These are phyloP conservation scores for Salminus brasiliensis DNA, from an alignment of 2,113 vertebrate species.

Conservation along the genomic window DNA sequence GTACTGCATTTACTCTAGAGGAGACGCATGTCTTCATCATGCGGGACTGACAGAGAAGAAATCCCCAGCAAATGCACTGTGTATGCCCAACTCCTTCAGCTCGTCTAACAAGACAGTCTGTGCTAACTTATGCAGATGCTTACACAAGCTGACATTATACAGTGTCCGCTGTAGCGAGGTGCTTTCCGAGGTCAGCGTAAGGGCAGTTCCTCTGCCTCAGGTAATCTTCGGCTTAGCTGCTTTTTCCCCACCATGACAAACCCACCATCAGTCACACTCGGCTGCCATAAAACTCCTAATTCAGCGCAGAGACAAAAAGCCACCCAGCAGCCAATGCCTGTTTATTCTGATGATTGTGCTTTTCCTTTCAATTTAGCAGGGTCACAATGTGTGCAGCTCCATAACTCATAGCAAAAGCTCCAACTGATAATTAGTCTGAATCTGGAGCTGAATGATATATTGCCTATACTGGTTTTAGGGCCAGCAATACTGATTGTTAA, in stretches of 20 bases:
- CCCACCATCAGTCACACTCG: constrained; percentile 6
- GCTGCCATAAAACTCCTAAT: neutral
- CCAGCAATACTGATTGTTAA: too few relatives aligned
- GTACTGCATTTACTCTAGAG: constrained; percentile 43
- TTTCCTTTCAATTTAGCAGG: neutral
- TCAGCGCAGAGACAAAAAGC: constrained; percentile 1
- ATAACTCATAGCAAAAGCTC: neutral
- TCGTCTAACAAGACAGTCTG: constrained; percentile 29
- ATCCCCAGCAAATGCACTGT: constrained; percentile 14
- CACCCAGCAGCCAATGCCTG: neutral
- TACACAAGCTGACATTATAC: constrained; percentile 1
- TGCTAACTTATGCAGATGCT: constrained; percentile 5
- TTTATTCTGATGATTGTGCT: constrained; percentile 17
- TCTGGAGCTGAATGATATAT: neutral
- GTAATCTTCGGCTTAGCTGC: constrained; percentile 10
- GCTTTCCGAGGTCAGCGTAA: constrained; percentile 3
- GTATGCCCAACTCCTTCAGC: constrained; percentile 3
- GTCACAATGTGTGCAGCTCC: neutral
- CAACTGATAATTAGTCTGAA: constrained; percentile 4
- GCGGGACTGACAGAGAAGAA: constrained; percentile 36
- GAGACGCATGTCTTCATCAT: constrained; percentile 48
- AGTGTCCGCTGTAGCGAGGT: neutral
- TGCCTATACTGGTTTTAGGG: neutral
- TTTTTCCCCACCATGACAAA: constrained; percentile 9
- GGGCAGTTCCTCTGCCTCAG: neutral